Evolutionary conservation across 2,888 invertebrate species (phyloP).

Genomic region (Byasa hedistus): DNA sequence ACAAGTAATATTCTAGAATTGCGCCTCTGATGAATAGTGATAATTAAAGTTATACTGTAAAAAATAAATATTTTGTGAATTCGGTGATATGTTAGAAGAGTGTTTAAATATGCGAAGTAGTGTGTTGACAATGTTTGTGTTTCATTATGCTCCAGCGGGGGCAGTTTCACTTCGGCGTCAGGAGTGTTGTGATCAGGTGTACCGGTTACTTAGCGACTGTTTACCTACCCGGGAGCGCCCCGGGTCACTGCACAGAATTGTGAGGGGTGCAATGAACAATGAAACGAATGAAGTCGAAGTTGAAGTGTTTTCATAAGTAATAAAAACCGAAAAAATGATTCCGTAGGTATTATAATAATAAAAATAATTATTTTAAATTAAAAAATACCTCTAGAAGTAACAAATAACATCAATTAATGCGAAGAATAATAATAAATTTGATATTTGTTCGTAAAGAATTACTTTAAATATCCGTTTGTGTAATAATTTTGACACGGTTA

Average conservation of each 20-base stretch:
- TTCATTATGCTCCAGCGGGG: slow-evolving; percentile 49
- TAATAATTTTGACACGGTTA: no score
- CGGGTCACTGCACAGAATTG: slow-evolving; percentile 67
- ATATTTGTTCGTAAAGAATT: no score
- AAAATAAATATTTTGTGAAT: neutral
- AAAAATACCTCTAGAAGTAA: neutral
- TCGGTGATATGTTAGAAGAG: neutral
- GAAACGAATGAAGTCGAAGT: slow-evolving; percentile 42
- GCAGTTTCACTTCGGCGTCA: slow-evolving; percentile 40
- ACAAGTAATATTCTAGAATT: no score
- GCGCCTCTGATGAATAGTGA: no score
- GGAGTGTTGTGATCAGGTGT: slow-evolving; percentile 64
- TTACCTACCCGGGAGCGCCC: slow-evolving; percentile 53
- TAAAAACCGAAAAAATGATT: neutral
- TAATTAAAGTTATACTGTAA: neutral
- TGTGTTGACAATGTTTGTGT: slow-evolving; percentile 46
- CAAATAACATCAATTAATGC: no score
- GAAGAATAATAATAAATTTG: no score
- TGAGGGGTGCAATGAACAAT: slow-evolving; percentile 56
- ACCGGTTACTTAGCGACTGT: slow-evolving; percentile 48
- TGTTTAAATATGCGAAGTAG: slow-evolving; percentile 24
- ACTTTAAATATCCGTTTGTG: no score
- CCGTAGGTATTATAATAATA: no score
- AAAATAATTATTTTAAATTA: no score
- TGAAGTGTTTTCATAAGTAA: neutral